Evolutionary conservation across 2,797 vertebrate genomes (phyloP).

Genomic region (Chloroceryle amazona): DNA sequence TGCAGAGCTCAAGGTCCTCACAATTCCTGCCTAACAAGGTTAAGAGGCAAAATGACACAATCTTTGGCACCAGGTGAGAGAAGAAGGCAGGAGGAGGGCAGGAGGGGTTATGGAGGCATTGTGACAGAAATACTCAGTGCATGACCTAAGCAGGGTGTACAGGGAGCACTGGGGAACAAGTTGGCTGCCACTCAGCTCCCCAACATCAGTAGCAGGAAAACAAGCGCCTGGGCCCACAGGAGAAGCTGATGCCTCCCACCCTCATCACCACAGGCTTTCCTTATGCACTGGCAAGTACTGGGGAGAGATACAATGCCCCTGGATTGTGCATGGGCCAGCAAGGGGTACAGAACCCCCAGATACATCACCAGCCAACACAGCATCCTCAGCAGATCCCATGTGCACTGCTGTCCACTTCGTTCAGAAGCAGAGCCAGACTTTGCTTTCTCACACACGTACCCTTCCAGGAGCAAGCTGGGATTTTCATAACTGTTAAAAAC

Average conservation of each 20-base stretch:
- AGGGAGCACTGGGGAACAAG: neutral
- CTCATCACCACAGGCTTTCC: fast-evolving
- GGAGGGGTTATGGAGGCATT: neutral
- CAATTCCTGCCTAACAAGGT: fast-evolving
- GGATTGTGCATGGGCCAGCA: neutral
- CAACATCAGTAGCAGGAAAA: fast-evolving
- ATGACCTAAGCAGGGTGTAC: neutral
- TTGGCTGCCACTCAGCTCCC: neutral
- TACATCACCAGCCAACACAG: neutral
- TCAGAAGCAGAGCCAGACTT: neutral
- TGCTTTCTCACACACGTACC: neutral
- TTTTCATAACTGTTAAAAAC: conserved; percentile 34
- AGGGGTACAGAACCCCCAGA: neutral
- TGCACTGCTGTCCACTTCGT: neutral
- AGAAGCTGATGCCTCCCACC: neutral
- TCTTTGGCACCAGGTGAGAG: neutral
- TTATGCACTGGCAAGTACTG: neutral
- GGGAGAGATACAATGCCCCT: fast-evolving
- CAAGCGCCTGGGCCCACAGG: neutral
- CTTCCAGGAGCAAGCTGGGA: neutral
- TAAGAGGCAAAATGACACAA: neutral
- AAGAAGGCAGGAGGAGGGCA: neutral
- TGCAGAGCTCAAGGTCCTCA: neutral
- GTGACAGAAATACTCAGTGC: fast-evolving
- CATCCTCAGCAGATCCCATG: neutral